These are phyloP conservation scores for Drosophila melanosoma DNA, from an alignment of 2,888 invertebrate genomes.

Conservation along the genomic window DNA sequence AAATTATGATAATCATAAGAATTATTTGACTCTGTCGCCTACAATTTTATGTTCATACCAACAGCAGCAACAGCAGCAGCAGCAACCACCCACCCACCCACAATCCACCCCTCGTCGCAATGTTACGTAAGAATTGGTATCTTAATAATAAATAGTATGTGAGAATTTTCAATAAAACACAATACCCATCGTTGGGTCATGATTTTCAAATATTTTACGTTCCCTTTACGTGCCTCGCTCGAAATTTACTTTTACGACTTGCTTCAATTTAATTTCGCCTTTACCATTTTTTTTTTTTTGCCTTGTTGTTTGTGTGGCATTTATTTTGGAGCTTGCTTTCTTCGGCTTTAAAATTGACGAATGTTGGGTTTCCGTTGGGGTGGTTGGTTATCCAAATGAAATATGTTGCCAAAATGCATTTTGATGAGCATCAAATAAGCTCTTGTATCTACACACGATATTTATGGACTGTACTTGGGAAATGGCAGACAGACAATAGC, in stretches of 20 bases:
- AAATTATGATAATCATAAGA: constrained; percentile 81
- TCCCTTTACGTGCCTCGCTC: constrained; percentile 66
- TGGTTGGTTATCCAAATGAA: constrained; percentile 21
- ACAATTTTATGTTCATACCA: constrained; percentile 36
- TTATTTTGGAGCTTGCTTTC: constrained; percentile 18
- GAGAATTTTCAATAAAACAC: constrained; percentile 64
- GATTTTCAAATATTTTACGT: constrained; percentile 60
- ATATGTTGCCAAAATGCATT: constrained; percentile 60
- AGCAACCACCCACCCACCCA: constrained; percentile 11
- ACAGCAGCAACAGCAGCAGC: neutral
- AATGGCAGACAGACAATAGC: constrained; percentile 1
- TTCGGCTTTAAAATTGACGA: constrained; percentile 73
- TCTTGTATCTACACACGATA: constrained; percentile 43
- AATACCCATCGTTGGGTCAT: constrained; percentile 50
- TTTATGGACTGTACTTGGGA: constrained; percentile 52
- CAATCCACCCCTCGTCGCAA: constrained; percentile 14
- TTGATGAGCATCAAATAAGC: constrained; percentile 62
- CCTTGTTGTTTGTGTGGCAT: neutral
- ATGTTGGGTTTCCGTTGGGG: constrained; percentile 52
- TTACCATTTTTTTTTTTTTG: constrained; percentile 8
- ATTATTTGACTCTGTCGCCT: constrained; percentile 69
- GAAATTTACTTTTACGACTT: constrained; percentile 51
- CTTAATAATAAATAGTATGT: constrained; percentile 59
- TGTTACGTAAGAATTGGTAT: constrained; percentile 62
- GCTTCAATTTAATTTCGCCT: constrained; percentile 44